These are phyloP conservation scores for Elephas maximus DNA, from an alignment of 2,113 vertebrate species.

Conservation along the genomic window DNA sequence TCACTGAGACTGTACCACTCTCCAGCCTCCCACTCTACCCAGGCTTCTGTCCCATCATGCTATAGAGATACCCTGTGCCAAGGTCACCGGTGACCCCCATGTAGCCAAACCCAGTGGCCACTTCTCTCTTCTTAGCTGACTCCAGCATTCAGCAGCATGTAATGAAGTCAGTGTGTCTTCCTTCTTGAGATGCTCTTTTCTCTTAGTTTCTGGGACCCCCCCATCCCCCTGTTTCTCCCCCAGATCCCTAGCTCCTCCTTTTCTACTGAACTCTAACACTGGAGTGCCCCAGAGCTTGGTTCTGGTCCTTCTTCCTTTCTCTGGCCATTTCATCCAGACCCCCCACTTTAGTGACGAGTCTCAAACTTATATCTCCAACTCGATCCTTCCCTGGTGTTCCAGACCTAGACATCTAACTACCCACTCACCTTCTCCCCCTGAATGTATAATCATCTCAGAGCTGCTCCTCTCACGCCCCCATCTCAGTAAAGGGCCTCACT, in stretches of 20 bases:
- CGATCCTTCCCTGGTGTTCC: neutral
- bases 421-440: neutral
- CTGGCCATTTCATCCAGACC: neutral
- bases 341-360: neutral
- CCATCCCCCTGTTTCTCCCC: neutral
- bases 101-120: neutral
- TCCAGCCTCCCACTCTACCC: neutral
- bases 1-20: neutral
- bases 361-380: neutral
- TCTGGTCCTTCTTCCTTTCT: neutral
- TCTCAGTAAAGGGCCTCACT: neutral
- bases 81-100: neutral
- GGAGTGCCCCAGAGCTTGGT: neutral
- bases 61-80: neutral
- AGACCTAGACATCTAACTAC: neutral
- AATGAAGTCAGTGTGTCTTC: neutral
- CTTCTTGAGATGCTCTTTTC: neutral
- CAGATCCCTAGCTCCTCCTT: neutral
- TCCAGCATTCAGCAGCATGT: neutral
- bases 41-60: neutral
- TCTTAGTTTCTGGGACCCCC: neutral
- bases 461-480: neutral
- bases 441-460: neutral
- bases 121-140: neutral
- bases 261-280: neutral